Conservation (phyloP, 2,113 vertebrate genomes). For the Bufo bufo region DNA sequence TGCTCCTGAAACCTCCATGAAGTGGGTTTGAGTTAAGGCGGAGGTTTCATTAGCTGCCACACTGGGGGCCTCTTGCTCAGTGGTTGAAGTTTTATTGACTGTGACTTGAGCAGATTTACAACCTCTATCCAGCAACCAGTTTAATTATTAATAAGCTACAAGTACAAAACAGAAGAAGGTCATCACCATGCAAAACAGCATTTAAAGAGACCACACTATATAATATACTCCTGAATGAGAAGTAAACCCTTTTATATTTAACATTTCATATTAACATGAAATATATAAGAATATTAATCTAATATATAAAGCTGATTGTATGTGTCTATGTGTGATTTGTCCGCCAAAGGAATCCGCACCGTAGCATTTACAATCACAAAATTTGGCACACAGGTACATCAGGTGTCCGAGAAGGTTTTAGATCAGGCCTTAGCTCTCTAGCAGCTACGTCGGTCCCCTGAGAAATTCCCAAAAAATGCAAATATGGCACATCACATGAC, state of each 20-base stretch:
- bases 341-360: no score
- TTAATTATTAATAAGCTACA: slow-evolving; percentile 55
- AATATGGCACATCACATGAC: no score
- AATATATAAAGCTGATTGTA: no score
- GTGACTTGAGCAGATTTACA: slow-evolving; percentile 56
- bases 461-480: no score
- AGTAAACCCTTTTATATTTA: not conserved
- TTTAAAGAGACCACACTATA: not conserved
- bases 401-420: no score
- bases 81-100: slow-evolving; percentile 58
- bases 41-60: slow-evolving; percentile 53
- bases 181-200: slow-evolving; percentile 9
- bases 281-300: no score
- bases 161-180: slow-evolving; percentile 14
- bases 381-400: no score
- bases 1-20: slow-evolving; percentile 42
- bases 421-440: no score
- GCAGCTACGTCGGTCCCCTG: no score
- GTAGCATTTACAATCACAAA: no score
- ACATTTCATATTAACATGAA: not conserved
- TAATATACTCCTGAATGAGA: not conserved
- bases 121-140: slow-evolving; percentile 41
- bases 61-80: slow-evolving; percentile 56
- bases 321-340: no score
- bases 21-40: slow-evolving; percentile 47